Evolutionary conservation across 2,888 invertebrate genomes (phyloP).

Genomic region (Venustoraphidia nigricollis): DNA sequence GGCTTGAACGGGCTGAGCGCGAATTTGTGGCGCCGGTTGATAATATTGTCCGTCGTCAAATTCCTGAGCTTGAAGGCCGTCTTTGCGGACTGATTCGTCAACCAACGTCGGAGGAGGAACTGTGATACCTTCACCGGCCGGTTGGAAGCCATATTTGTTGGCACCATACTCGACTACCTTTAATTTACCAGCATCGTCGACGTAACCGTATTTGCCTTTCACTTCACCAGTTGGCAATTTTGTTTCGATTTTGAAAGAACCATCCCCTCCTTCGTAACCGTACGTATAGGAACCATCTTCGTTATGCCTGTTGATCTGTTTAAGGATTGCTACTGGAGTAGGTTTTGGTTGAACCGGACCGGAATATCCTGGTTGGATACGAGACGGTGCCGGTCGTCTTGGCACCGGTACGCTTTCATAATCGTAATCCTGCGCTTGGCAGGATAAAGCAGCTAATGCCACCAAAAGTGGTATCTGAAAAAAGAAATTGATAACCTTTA

Average conservation of each 20-base stretch:
- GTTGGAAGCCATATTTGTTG: constrained; percentile 76
- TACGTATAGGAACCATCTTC: constrained; percentile 85
- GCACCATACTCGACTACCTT: constrained; percentile 81
- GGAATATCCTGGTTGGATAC: constrained; percentile 26
- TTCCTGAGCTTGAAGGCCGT: constrained; percentile 23
- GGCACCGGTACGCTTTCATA: constrained; percentile 25
- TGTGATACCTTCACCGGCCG: constrained; percentile 73
- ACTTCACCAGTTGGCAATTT: constrained; percentile 69
- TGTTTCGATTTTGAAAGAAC: constrained; percentile 81
- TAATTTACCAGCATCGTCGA: constrained; percentile 65
- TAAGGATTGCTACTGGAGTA: constrained; percentile 62
- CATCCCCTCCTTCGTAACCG: constrained; percentile 78
- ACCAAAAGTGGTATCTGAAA: constrained; percentile 22
- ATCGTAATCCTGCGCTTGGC: constrained; percentile 32
- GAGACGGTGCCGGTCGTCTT: constrained; percentile 30
- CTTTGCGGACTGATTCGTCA: constrained; percentile 34
- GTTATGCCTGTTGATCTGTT: constrained; percentile 81
- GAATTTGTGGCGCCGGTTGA: constrained; percentile 17
- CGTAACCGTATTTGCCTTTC: constrained; percentile 81
- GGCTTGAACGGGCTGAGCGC: constrained; percentile 11
- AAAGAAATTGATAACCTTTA: constrained; percentile 5
- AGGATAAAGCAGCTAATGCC: constrained; percentile 32
- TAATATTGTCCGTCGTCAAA: constrained; percentile 26
- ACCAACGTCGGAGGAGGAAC: constrained; percentile 50
- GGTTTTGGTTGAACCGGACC: constrained; percentile 30